Conservation (phyloP, 2,888 invertebrate species). For the Cenopis cana region DNA sequence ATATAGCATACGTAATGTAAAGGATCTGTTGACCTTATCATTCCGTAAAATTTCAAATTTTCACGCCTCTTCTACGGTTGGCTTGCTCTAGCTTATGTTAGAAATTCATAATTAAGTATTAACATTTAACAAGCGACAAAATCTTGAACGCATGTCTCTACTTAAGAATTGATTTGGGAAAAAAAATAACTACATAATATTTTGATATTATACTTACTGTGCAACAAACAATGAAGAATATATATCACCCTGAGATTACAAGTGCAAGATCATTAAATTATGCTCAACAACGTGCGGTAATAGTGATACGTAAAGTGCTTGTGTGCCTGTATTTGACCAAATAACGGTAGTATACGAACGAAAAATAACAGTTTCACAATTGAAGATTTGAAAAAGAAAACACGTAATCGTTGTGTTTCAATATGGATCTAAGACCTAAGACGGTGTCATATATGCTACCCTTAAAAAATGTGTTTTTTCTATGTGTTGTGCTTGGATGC, state of each 20-base stretch:
- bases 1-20: background rate
- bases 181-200: background rate
- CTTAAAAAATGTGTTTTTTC: background rate
- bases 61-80: constrained; percentile 7
- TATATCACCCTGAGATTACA: background rate
- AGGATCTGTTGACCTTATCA: constrained; percentile 2
- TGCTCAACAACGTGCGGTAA: background rate
- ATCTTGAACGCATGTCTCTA: background rate
- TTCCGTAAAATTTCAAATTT: constrained; percentile 17
- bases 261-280: background rate
- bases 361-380: background rate
- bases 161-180: background rate
- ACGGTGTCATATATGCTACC: background rate
- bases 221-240: background rate
- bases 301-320: background rate
- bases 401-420: background rate
- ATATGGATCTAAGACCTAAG: background rate
- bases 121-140: background rate
- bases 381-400: background rate
- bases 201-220: background rate
- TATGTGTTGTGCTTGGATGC: background rate
- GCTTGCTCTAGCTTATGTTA: background rate
- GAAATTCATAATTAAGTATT: background rate
- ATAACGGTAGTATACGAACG: background rate
- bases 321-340: background rate